Conservation (phyloP, 2,888 invertebrate species). For the Aspidapion aeneum region DNA sequence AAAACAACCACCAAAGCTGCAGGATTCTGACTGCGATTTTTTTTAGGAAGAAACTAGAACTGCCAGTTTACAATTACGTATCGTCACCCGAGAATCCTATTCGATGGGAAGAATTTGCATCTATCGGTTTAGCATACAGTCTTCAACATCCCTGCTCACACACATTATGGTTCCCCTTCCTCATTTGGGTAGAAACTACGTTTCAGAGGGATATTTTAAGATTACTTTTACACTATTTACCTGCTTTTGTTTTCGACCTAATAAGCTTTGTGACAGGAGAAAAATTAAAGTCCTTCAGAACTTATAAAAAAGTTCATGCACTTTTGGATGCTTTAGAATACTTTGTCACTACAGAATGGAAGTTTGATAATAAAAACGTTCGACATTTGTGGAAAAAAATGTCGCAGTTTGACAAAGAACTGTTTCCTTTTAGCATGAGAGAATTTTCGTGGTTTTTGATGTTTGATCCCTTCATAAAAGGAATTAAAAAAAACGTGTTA, state of each 20-base stretch:
- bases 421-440: slow-evolving; percentile 72
- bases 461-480: slow-evolving; percentile 64
- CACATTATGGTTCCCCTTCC: slow-evolving; percentile 50
- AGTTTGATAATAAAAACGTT: slow-evolving; percentile 63
- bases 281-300: slow-evolving; percentile 28
- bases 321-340: slow-evolving; percentile 68
- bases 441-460: slow-evolving; percentile 71
- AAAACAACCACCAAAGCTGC: too few species aligned
- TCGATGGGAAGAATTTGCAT: slow-evolving; percentile 70
- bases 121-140: slow-evolving; percentile 51
- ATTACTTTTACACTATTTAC: slow-evolving; percentile 57
- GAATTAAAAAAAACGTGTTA: slow-evolving; percentile 70
- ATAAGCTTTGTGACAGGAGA: slow-evolving; percentile 46
- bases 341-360: slow-evolving; percentile 70
- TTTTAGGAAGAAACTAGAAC: slow-evolving; percentile 27
- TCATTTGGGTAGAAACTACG: slow-evolving; percentile 36
- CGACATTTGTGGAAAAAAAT: slow-evolving; percentile 55
- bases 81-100: slow-evolving; percentile 75
- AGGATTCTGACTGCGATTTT: too few species aligned
- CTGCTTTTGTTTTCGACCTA: slow-evolving; percentile 58
- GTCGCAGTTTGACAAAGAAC: slow-evolving; percentile 47
- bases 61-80: slow-evolving; percentile 79
- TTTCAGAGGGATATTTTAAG: slow-evolving; percentile 46
- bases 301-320: slow-evolving; percentile 76
- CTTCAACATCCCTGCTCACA: slow-evolving; percentile 51